Conservation (phyloP, 1,140 invertebrate species). For the Procambarus virginalis region DNA sequence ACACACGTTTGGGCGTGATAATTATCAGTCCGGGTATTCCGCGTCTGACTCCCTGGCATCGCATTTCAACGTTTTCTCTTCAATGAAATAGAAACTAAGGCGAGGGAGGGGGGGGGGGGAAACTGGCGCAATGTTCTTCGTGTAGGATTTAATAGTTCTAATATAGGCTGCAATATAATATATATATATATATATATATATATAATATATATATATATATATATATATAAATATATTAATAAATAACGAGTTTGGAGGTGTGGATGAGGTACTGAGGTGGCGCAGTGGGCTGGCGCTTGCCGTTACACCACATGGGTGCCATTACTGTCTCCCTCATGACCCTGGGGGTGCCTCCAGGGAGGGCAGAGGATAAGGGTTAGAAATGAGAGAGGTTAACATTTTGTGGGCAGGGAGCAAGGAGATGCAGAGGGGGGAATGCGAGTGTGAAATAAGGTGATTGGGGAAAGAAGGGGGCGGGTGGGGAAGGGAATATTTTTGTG, state of each 20-base stretch:
- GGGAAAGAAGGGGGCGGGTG: neutral
- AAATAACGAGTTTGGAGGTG: too few relatives aligned
- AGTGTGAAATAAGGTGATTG: neutral
- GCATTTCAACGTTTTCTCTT: conserved; percentile 9
- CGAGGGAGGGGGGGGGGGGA: neutral
- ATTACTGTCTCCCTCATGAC: neutral
- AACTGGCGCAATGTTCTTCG: neutral
- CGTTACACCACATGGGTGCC: neutral
- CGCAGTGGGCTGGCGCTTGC: neutral
- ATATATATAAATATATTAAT: too few relatives aligned
- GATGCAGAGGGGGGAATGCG: neutral
- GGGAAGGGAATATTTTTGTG: too few relatives aligned
- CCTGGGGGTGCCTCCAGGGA: neutral
- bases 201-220: too few relatives aligned
- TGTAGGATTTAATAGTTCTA: neutral
- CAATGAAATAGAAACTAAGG: neutral
- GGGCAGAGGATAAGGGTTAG: too few relatives aligned
- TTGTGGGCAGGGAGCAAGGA: neutral
- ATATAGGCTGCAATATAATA: too few relatives aligned
- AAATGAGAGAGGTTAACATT: too few relatives aligned
- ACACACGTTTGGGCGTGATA: conserved; percentile 33
- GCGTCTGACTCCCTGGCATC: neutral
- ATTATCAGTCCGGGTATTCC: conserved; percentile 12
- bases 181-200: too few relatives aligned
- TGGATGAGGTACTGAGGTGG: neutral